A percentile compares a stretch with the other conserved stretches of the same genome.
phyloP scores from a whole-genome alignment of 2,888 invertebrate genomes.

The Rhorus exstirpatorius region DNA sequence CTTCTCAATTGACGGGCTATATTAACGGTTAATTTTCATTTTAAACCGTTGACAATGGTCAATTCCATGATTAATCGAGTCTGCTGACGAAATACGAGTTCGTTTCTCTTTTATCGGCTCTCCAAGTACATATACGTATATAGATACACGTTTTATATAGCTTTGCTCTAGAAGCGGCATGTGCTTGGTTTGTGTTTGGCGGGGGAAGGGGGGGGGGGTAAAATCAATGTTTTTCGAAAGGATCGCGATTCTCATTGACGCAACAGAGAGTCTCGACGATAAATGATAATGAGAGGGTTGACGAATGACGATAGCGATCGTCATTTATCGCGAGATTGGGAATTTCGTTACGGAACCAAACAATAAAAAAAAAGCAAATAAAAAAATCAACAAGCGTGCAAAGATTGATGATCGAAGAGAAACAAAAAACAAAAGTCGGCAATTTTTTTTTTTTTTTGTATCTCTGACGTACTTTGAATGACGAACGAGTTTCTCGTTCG shows the following conservation, averaged over 20 bases:
- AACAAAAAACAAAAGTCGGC: not conserved
- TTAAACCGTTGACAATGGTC: slow-evolving; percentile 18
- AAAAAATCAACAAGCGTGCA: not conserved
- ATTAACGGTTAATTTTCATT: not conserved
- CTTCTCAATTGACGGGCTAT: not conserved
- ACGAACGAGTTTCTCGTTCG: not conserved
- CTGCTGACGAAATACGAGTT: slow-evolving; percentile 40
- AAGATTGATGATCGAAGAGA: not conserved
- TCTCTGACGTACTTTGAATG: slow-evolving; percentile 4
- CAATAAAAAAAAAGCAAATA: too few species aligned
- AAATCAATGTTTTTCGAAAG: slow-evolving; percentile 42
- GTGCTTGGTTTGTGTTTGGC: not conserved
- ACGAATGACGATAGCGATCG: slow-evolving; percentile 26
- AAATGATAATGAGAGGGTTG: slow-evolving; percentile 53
- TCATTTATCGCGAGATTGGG: slow-evolving; percentile 13
- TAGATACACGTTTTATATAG: slow-evolving; percentile 1
- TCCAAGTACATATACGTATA: not conserved
- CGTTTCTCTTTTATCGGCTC: slow-evolving; percentile 48
- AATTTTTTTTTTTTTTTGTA: not conserved
- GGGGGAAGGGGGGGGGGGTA: not conserved
- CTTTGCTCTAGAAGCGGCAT: slow-evolving; percentile 11
- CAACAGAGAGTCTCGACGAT: slow-evolving; percentile 46
- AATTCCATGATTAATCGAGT: slow-evolving; percentile 30
- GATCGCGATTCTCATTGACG: slow-evolving; percentile 47
- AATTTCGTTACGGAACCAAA: too few species aligned